These are phyloP conservation scores for Arvicanthis niloticus DNA, from an alignment of 2,113 vertebrate genomes.

Conservation along the genomic window DNA sequence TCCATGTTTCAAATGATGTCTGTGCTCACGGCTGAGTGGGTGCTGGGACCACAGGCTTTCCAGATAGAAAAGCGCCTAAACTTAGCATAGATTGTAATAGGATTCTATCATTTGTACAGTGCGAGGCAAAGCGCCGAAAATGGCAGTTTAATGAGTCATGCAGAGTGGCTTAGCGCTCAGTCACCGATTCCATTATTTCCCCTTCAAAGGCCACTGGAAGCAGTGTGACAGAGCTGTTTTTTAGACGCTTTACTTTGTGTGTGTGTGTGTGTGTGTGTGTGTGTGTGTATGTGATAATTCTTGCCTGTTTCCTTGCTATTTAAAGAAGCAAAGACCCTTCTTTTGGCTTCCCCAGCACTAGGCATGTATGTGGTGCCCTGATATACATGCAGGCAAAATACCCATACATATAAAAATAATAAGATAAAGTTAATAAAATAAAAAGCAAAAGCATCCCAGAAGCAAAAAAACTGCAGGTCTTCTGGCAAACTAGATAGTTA, in stretches of 20 bases:
- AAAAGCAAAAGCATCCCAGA: not conserved
- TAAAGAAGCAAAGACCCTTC: not conserved
- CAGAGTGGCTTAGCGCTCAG: slow-evolving; percentile 82
- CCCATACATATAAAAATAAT: not conserved
- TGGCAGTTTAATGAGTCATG: slow-evolving; percentile 91
- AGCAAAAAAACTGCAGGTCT: not conserved
- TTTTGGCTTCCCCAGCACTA: not conserved
- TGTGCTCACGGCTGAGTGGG: slow-evolving; percentile 77
- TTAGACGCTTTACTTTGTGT: slow-evolving; percentile 52
- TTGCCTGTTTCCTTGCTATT: slow-evolving; percentile 71
- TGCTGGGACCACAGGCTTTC: slow-evolving; percentile 66
- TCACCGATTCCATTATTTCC: slow-evolving; percentile 85
- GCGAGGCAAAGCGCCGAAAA: slow-evolving; percentile 85
- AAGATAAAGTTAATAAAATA: not conserved
- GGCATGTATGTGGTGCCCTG: not conserved
- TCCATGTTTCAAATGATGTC: slow-evolving; percentile 85
- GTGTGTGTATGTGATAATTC: not conserved
- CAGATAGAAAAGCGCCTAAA: slow-evolving; percentile 82
- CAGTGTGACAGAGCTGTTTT: slow-evolving; percentile 60
- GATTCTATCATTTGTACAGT: slow-evolving; percentile 84
- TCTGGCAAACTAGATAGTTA: not conserved
- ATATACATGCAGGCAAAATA: not conserved
- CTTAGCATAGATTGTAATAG: slow-evolving; percentile 78
- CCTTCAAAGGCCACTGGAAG: slow-evolving; percentile 81
- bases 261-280: not conserved